phyloP scores from a whole-genome alignment of 2,113 vertebrate species.

The Triplophysa tibetana region DNA sequence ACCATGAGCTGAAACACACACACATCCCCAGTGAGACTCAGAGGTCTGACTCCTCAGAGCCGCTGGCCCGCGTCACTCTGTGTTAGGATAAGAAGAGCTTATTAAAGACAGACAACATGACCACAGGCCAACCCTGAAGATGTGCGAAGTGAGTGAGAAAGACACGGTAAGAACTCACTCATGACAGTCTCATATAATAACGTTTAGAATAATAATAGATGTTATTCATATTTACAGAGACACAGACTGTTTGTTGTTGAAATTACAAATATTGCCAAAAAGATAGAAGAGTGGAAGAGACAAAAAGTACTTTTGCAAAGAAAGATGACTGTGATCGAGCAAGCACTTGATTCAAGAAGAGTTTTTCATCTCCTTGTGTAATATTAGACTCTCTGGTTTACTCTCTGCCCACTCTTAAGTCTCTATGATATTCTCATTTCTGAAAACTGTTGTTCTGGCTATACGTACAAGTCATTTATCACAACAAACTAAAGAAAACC shows the following conservation, averaged over 20 bases:
- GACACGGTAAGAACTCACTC: not conserved
- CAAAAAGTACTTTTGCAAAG: too few relatives aligned
- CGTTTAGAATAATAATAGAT: not conserved
- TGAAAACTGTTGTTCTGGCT: too few relatives aligned
- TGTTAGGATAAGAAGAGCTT: slow-evolving; percentile 60
- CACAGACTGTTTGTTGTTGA: not conserved
- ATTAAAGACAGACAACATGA: slow-evolving; percentile 41
- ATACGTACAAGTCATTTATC: not conserved
- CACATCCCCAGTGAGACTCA: slow-evolving; percentile 35
- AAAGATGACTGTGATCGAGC: too few relatives aligned
- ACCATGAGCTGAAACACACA: not conserved
- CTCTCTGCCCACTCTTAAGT: too few relatives aligned
- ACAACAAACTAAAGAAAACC: not conserved
- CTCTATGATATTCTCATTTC: too few relatives aligned
- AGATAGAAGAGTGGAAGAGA: too few relatives aligned
- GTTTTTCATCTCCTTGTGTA: too few relatives aligned
- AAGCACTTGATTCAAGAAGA: too few relatives aligned
- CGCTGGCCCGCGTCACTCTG: slow-evolving; percentile 65
- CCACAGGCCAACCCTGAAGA: slow-evolving; percentile 25
- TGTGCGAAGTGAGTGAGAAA: not conserved
- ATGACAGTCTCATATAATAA: not conserved
- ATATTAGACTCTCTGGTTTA: too few relatives aligned
- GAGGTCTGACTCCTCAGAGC: slow-evolving; percentile 48
- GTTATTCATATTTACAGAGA: not conserved
- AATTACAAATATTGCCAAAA: too few relatives aligned